phyloP scores from a whole-genome alignment of 2,888 invertebrate genomes.

The Schrankia costaestrigalis region DNA sequence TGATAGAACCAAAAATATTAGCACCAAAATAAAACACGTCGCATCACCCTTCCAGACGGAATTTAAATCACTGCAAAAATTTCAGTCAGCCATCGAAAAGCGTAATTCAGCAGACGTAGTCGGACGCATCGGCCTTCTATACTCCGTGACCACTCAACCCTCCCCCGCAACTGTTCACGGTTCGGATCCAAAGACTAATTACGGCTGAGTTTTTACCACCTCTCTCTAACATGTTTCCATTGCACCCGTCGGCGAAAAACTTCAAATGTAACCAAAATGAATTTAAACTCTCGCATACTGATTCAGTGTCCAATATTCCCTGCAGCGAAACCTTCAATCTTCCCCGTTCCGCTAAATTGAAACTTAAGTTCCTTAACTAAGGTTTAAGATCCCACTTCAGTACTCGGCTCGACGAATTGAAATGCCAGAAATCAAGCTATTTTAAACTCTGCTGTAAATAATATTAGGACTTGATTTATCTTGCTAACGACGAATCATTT shows the following conservation, averaged over 20 bases:
- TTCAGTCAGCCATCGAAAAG: conserved; percentile 31
- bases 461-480: conserved; percentile 36
- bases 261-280: conserved; percentile 43
- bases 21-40: not conserved
- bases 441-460: conserved; percentile 43
- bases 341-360: conserved; percentile 40
- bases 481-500: conserved; percentile 38
- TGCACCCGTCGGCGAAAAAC: conserved; percentile 47
- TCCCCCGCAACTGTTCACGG: conserved; percentile 58
- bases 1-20: not conserved
- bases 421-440: conserved; percentile 34
- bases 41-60: conserved; percentile 12
- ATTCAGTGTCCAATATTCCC: conserved; percentile 47
- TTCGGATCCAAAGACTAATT: conserved; percentile 69
- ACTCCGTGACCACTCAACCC: conserved; percentile 32
- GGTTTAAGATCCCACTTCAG: conserved; percentile 42
- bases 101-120: conserved; percentile 38
- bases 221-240: conserved; percentile 54
- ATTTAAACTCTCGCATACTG: conserved; percentile 43
- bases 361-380: conserved; percentile 43
- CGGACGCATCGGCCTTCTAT: conserved; percentile 41
- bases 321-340: conserved; percentile 23
- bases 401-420: conserved; percentile 38
- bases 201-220: conserved; percentile 64
- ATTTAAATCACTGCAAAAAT: conserved; percentile 30